These are phyloP conservation scores for Seira ritae DNA, from an alignment of 2,888 invertebrate species.

Conservation along the genomic window DNA sequence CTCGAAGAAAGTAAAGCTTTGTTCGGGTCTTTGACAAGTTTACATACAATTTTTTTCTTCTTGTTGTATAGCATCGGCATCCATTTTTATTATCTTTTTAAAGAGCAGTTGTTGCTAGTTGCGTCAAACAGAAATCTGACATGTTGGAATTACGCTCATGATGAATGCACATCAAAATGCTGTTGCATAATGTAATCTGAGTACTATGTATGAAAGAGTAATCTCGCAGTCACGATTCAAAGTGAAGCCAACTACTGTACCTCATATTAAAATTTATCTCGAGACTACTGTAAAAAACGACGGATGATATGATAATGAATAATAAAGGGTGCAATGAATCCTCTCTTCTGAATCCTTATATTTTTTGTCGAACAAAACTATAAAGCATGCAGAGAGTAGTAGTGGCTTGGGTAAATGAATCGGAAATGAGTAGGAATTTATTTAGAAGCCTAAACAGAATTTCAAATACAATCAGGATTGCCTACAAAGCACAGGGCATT, in stretches of 20 bases:
- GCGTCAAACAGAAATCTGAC: not conserved
- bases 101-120: not conserved
- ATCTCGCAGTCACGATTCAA: not conserved
- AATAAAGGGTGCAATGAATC: slow-evolving; percentile 5
- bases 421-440: too few species aligned
- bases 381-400: too few species aligned
- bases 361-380: too few species aligned
- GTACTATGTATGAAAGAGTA: not conserved
- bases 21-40: not conserved
- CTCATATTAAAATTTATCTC: too few species aligned
- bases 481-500: too few species aligned
- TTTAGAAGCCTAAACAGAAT: too few species aligned
- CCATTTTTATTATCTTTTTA: not conserved
- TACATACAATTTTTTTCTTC: not conserved
- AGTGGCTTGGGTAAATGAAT: too few species aligned
- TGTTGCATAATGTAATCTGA: not conserved
- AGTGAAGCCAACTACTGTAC: too few species aligned
- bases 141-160: not conserved
- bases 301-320: not conserved
- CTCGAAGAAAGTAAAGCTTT: not conserved
- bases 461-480: too few species aligned
- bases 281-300: too few species aligned
- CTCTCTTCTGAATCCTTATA: not conserved
- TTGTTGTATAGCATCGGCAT: not conserved
- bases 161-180: slow-evolving; percentile 10